These are phyloP conservation scores for Cariama cristata DNA, from an alignment of 2,113 vertebrate genomes.

Conservation along the genomic window DNA sequence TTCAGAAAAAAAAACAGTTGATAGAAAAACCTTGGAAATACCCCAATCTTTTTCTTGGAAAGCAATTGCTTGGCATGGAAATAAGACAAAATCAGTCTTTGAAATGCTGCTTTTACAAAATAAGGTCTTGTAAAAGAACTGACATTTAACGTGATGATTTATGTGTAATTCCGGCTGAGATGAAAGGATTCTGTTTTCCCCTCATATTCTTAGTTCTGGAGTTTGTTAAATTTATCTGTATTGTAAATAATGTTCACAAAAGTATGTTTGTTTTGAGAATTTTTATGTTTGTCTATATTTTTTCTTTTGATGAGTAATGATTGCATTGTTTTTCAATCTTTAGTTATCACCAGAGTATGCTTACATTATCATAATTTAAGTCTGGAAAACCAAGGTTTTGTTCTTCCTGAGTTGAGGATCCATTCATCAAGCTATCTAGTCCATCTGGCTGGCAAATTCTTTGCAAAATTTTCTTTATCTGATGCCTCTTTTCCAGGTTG, in stretches of 20 bases:
- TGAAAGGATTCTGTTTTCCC: background rate
- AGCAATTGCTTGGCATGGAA: background rate
- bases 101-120: slow-evolving; percentile 1
- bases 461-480: background rate
- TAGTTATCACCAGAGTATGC: background rate
- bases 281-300: background rate
- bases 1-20: background rate
- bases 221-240: background rate
- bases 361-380: background rate
- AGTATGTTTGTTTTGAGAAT: background rate
- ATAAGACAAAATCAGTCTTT: background rate
- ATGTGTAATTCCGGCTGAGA: background rate
- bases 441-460: background rate
- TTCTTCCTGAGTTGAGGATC: background rate
- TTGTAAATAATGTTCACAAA: background rate
- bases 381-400: background rate
- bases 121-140: background rate
- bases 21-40: background rate
- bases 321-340: background rate
- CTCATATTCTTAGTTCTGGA: background rate
- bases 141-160: background rate
- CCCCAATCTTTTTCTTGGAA: background rate
- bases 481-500: background rate
- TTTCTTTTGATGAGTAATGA: background rate
- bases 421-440: background rate